Conservation (phyloP, 1,140 invertebrate genomes). For the Aphelenchoides fujianensis region DNA sequence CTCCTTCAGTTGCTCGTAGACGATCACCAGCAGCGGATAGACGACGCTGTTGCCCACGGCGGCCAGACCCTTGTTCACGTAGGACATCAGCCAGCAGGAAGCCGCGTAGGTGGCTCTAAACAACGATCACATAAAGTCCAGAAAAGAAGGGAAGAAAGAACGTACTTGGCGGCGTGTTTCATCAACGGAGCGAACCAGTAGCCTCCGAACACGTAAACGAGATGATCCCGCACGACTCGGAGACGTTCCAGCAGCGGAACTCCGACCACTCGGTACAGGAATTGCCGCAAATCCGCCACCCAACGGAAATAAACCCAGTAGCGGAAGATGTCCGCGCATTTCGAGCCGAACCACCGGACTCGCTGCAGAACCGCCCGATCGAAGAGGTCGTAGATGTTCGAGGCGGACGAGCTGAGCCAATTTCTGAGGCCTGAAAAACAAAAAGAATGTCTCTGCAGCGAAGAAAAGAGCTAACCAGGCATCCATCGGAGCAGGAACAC, state of each 20-base stretch:
- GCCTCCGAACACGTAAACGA: conserved; percentile 19
- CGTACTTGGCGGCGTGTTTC: conserved; percentile 1
- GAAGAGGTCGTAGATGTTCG: not conserved
- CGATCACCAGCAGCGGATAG: conserved; percentile 15
- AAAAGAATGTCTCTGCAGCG: not conserved
- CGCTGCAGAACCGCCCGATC: conserved; percentile 2
- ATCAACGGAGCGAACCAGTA: conserved; percentile 13
- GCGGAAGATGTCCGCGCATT: not conserved
- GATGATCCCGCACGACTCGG: not conserved
- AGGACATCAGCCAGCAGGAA: not conserved
- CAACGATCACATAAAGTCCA: too few species aligned
- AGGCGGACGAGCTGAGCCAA: not conserved
- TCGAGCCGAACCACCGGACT: not conserved
- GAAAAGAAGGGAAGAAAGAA: too few species aligned
- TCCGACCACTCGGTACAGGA: conserved; percentile 1
- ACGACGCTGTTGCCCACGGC: not conserved
- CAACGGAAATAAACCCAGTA: conserved; percentile 20
- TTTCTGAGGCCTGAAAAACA: conserved; percentile 11
- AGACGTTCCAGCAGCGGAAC: conserved; percentile 7
- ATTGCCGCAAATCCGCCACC: not conserved
- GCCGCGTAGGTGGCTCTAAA: not conserved
- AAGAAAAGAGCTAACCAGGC: not conserved
- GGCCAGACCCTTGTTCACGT: not conserved
- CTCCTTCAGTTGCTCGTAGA: conserved; percentile 9
- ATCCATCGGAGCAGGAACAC: conserved; percentile 11